Percentiles rank a stretch among this genome's conserved stretches.
phyloP scores from a whole-genome alignment of 2,113 vertebrate genomes.

The Octodon degus region DNA sequence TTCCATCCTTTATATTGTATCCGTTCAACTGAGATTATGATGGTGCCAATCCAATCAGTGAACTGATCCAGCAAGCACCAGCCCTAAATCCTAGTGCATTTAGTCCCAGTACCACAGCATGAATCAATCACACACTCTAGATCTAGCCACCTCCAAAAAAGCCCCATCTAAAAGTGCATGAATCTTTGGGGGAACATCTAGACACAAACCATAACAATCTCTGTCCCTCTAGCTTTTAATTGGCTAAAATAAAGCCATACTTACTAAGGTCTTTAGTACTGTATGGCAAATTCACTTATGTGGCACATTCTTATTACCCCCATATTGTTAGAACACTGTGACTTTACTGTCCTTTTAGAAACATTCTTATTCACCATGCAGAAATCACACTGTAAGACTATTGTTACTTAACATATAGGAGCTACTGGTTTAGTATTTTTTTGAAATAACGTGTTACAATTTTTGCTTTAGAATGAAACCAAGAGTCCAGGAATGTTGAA shows the following conservation, averaged over 20 bases:
- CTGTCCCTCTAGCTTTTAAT: background rate
- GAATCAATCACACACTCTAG: background rate
- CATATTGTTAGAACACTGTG: background rate
- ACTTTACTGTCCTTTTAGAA: background rate
- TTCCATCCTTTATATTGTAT: background rate
- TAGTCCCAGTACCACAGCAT: background rate
- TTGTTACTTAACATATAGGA: background rate
- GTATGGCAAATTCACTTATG: background rate
- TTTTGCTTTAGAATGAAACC: background rate
- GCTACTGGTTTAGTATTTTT: constrained; percentile 5
- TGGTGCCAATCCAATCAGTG: background rate
- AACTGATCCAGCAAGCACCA: background rate
- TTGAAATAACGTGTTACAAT: background rate
- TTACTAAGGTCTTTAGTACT: background rate
- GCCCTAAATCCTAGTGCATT: background rate
- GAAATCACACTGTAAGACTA: background rate
- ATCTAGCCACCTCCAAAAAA: background rate
- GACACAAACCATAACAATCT: background rate
- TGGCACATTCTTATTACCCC: too few relatives aligned
- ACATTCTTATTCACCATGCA: background rate
- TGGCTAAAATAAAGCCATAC: background rate
- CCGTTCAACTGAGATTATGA: background rate
- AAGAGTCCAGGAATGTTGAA: constrained; percentile 1
- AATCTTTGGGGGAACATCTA: background rate
- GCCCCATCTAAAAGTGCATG: background rate